Base-by-base conservation (phyloP, 2,113 vertebrate genomes). In the Candoia aspera region DNA sequence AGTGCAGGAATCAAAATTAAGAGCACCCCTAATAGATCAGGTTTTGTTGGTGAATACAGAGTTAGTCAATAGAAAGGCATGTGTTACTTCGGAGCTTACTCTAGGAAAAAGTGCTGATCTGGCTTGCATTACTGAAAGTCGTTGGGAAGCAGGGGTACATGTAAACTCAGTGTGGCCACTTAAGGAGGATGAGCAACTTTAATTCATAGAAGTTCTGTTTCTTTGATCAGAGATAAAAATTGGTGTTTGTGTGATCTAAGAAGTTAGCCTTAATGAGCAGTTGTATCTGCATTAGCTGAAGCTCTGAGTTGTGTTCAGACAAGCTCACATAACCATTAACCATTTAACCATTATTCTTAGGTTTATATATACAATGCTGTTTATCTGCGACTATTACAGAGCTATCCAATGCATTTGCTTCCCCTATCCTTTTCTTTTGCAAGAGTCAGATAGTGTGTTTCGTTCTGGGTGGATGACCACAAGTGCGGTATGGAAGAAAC, bases 381-480 rank as follows among this genome's bases (percentile, higher is more conserved):
- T 91, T 91, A 12, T 68, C 42, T 53, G 13, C 8, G 57, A n/a
- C 29, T 86, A 21, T 86, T 24, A 62, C 13, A 85, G 42, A 15
- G 26, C n/a, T 15, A 13, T 88, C 19, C 37, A 15, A 29, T 92
- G 59, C 58, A 55, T 42, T 33, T 21, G 29, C 57, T 5, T 59
- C 19, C 33, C 8, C 33, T 33, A 21, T 0, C n/a, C 9, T 33
- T 79, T 87, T 49, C 55, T 59, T 55, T 37, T 64, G 94, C 42
- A 94, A 99, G 98, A 97, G 59, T 97, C 95, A 0, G 97, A 97
- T 91, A 98, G 98, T 0, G 97, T 99, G 86, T 99, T 99, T 93
- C 98, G 96, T 91, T 98, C 98, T 0, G 99, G 99, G 19, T 99
- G 99, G 99, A 98, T 99, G 91, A 98, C 98, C 2, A 98, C 98